Evolutionary conservation across 2,888 invertebrate species (phyloP), one percentile per base, ranked within the genome.

Genomic region (Uropetala carovei): DNA sequence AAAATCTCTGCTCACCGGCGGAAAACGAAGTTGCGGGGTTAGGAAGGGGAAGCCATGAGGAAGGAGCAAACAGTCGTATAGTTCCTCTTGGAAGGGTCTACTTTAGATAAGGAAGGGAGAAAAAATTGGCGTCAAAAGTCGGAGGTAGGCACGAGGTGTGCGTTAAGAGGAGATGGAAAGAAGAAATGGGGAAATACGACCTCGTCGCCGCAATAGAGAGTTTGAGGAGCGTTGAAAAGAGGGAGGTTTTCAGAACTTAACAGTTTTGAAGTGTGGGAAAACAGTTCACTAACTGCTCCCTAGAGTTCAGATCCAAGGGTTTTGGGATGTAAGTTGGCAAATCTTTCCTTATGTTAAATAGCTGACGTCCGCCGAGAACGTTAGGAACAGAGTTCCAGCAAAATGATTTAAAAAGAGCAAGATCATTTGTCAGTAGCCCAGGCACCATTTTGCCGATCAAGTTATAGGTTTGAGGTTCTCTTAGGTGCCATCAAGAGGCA

Each of bases 191-290:
- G 22, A 75, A 75, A 75, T 27, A 75, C 75, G 22, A 9, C 75
- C 27, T 75, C 75, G 0, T 27, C 18, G 22, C 68, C 18, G 64
- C 43, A 43, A 43, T 43, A 64, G 64, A 64, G 64, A 64, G 14
- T n/a, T 68, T 22, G n/a, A 1, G n/a, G 68, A 13, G 68, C 43
- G 43, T 3, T 43, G 43, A 43, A 43, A 43, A 68, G 22, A 68
- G 75, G 75, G 22, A 75, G 43, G 43, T 5, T 43, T 27, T 27
- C 27, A 75, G 22, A 75, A 75, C 75, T 75, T 75, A 13, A 75
- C 22, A 27, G 68, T 68, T 68, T 68, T 68, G n/a, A 68, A 75
- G 75, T n/a, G 75, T 75, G 75, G 75, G 22, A 75, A 75, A 75
- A 75, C 22, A 75, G 75, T 75, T 75, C 22, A 22, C 27, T 75